A percentile compares a stretch with the other conserved stretches of the same genome.
phyloP scores from a whole-genome alignment of 2,113 vertebrate genomes.

The Platysteira castanea region DNA sequence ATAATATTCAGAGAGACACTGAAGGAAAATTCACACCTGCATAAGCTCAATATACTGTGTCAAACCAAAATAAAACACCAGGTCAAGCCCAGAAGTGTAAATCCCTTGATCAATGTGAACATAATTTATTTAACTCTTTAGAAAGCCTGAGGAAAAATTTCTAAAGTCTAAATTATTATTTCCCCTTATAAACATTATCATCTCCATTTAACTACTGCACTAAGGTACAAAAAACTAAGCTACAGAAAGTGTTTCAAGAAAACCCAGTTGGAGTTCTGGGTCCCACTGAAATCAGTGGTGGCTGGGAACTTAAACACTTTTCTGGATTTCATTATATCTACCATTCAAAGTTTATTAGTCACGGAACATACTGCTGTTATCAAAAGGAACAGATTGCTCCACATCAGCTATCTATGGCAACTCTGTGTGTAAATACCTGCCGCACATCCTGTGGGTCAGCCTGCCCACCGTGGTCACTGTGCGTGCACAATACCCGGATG shows the following conservation, averaged over 20 bases:
- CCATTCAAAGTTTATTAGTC: background rate
- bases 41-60: background rate
- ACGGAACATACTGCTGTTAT: background rate
- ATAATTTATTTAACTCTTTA: background rate
- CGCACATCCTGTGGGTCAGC: background rate
- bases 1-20: background rate
- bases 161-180: background rate
- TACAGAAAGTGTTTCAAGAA: background rate
- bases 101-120: background rate
- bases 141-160: background rate
- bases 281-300: background rate
- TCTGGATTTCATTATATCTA: background rate
- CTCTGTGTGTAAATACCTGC: background rate
- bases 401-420: background rate
- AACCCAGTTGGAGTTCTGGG: background rate
- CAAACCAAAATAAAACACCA: background rate
- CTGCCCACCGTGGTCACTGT: fast-evolving
- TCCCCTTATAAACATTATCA: background rate
- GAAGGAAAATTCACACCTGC: background rate
- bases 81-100: background rate
- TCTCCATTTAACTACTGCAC: background rate
- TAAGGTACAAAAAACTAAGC: background rate
- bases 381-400: background rate
- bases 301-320: background rate
- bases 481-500: background rate